Conservation (phyloP, 2,797 vertebrate genomes). For the Coregonus sp. region DNA sequence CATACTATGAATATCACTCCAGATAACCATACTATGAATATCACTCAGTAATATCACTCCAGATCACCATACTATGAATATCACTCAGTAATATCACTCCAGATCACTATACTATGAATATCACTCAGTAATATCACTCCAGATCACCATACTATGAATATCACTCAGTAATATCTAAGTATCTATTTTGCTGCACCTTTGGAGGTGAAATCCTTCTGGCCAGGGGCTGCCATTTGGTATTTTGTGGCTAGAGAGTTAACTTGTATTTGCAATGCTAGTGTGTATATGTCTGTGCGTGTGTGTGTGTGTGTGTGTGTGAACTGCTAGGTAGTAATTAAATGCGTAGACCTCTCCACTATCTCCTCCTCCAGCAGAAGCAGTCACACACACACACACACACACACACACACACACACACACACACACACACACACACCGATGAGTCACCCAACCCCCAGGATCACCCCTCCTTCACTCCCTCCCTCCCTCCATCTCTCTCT, state of each 20-base stretch:
- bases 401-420: not conserved
- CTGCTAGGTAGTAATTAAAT: constrained; percentile 87
- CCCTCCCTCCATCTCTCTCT: constrained; percentile 13
- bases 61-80: too few relatives aligned
- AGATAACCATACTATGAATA: too few relatives aligned
- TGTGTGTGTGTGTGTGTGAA: constrained; percentile 79
- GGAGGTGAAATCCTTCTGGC: too few relatives aligned
- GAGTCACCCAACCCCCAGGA: constrained; percentile 85
- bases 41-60: too few relatives aligned
- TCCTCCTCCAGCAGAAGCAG: constrained; percentile 84
- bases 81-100: too few relatives aligned
- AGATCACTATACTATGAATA: too few relatives aligned
- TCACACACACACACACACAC: constrained; percentile 69
- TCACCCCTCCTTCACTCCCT: constrained; percentile 37
- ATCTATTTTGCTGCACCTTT: too few relatives aligned
- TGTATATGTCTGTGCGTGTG: constrained; percentile 39
- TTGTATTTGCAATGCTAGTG: not conserved
- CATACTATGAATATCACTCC: too few relatives aligned
- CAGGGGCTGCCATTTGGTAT: not conserved
- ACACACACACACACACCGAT: constrained; percentile 76
- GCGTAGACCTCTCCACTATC: constrained; percentile 85
- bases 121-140: too few relatives aligned
- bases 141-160: too few relatives aligned
- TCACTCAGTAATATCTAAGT: too few relatives aligned
- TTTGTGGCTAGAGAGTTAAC: not conserved